Percentiles rank a stretch among this genome's conserved stretches.
phyloP scores from a whole-genome alignment of 2,113 vertebrate genomes.

The Scomber colias region DNA sequence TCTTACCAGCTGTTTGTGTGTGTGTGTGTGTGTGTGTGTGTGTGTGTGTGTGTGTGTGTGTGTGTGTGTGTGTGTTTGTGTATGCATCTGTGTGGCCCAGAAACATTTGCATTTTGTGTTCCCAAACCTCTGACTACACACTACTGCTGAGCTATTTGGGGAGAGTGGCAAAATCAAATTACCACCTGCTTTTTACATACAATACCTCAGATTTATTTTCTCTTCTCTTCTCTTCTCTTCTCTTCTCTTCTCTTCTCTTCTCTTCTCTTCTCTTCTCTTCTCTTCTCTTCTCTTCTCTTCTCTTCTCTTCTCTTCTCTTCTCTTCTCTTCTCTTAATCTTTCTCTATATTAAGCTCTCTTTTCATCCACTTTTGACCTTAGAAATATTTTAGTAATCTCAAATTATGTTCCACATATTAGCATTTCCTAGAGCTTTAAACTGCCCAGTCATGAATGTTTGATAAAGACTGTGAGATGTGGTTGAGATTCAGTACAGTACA shows the following conservation, averaged over 20 bases:
- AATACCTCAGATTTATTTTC: background rate
- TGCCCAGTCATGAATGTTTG: too few species aligned
- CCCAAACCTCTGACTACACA: constrained; percentile 20
- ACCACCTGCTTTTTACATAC: constrained; percentile 23
- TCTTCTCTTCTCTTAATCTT: background rate
- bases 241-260: too few species aligned
- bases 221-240: background rate
- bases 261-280: background rate
- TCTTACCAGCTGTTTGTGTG: constrained; percentile 65
- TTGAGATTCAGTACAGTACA: too few species aligned
- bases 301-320: background rate
- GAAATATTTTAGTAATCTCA: too few species aligned
- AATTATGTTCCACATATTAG: too few species aligned
- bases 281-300: background rate
- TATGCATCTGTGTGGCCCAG: constrained; percentile 42
- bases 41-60: constrained; percentile 33
- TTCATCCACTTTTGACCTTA: too few species aligned
- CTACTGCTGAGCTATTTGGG: constrained; percentile 35
- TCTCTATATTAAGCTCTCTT: background rate
- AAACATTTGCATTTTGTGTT: constrained; percentile 54
- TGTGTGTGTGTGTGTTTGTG: constrained; percentile 31
- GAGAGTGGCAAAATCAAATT: constrained; percentile 12
- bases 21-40: constrained; percentile 22
- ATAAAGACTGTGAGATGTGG: too few species aligned
- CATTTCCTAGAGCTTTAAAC: too few species aligned